These are phyloP conservation scores for Cactoblastis cactorum DNA, from an alignment of 2,888 invertebrate species.

Conservation along the genomic window DNA sequence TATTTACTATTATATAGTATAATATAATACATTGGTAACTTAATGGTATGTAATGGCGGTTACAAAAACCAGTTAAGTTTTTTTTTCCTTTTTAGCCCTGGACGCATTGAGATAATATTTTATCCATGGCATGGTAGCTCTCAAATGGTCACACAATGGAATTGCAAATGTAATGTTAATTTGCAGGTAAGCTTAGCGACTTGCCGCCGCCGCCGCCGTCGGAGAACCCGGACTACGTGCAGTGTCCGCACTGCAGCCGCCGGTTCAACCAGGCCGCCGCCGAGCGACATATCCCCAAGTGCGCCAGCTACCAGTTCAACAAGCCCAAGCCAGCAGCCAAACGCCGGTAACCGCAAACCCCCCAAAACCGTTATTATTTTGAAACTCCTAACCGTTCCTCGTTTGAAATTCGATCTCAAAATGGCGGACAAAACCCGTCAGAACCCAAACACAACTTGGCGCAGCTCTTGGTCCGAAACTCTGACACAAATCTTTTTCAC, in stretches of 20 bases:
- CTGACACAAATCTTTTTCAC: constrained; percentile 48
- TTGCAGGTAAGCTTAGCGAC: constrained; percentile 85
- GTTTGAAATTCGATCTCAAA: constrained; percentile 17
- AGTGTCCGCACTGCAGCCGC: constrained; percentile 92
- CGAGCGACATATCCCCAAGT: constrained; percentile 95
- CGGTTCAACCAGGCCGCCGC: constrained; percentile 92
- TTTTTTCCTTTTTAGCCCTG: too few species aligned
- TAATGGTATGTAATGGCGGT: too few species aligned
- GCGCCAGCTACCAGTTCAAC: constrained; percentile 90
- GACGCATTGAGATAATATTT: too few species aligned
- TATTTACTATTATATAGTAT: too few species aligned
- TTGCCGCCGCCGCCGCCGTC: constrained; percentile 94
- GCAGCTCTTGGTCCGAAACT: constrained; percentile 30
- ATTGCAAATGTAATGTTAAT: neutral
- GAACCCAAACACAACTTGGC: neutral
- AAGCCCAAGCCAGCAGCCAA: constrained; percentile 79
- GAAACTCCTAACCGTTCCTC: constrained; percentile 11
- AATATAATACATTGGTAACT: too few species aligned
- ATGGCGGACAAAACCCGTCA: constrained; percentile 18
- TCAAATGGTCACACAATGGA: too few species aligned
- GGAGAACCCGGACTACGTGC: constrained; percentile 93
- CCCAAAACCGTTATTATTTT: neutral
- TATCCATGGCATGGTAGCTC: too few species aligned
- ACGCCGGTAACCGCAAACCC: constrained; percentile 47
- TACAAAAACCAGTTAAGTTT: too few species aligned